Conservation (phyloP, 2,113 vertebrate genomes). For the Oreocharis arfaki region DNA sequence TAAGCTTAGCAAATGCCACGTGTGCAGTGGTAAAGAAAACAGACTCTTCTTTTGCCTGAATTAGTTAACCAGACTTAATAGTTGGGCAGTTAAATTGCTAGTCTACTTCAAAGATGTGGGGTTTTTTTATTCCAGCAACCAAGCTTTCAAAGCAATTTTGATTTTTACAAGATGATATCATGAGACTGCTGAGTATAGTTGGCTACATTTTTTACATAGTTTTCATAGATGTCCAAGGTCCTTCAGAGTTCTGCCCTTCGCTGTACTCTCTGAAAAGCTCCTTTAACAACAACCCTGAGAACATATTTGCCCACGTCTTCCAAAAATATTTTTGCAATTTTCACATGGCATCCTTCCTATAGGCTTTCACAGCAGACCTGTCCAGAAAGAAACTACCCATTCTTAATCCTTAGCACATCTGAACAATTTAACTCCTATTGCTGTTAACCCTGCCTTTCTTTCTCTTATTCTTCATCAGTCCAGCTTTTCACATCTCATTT, state of each 20-base stretch:
- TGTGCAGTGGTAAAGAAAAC: background rate
- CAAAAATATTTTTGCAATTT: background rate
- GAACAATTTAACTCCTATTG: background rate
- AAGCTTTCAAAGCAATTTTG: background rate
- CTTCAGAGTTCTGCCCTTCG: background rate
- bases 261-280: background rate
- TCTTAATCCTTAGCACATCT: background rate
- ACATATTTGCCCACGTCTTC: fast-evolving
- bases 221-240: background rate
- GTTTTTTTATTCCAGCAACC: background rate
- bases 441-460: background rate
- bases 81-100: background rate
- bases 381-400: background rate
- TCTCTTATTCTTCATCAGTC: background rate
- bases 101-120: background rate
- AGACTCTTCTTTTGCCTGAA: fast-evolving
- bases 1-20: background rate
- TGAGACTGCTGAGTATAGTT: background rate
- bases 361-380: background rate
- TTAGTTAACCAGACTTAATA: background rate
- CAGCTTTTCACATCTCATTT: background rate
- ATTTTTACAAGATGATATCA: background rate
- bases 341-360: background rate
- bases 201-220: background rate
- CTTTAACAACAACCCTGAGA: background rate